Base-by-base conservation (phyloP, 2,888 invertebrate species). In the Neoaliturus tenellus region DNA sequence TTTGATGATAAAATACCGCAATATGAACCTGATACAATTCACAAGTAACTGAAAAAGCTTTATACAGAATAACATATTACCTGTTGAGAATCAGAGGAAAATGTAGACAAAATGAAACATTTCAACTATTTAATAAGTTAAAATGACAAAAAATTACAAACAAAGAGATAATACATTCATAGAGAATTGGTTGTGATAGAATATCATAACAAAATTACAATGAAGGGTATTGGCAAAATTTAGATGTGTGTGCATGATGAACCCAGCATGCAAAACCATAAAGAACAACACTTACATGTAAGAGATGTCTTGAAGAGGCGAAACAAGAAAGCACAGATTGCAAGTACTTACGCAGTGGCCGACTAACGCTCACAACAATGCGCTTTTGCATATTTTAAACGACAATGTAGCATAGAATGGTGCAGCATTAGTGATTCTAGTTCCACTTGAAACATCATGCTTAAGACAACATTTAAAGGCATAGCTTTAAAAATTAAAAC, bases 251-350 rank as follows among this genome's bases (percentile, higher is more conserved):
- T 62, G 62, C 62, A 14, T 25, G 14, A 14, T 28, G 31, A 62
- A 62, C 62, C 62, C 62, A 62, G 62, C 62, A 62, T 28, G 62
- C 62, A 62, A 62, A 23, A 51, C 17, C 23, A 23, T 51, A 23
- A 51, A 25, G 28, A 62, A 62, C 28, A 62, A 62, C 62, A 62
- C 62, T 62, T 62, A 62, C 62, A 28, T 31, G 14, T 51, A 51
- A 51, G 31, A 62, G 31, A 62, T 62, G 62, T 62, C 28, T 31
- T 62, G 62, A 62, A 62, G 62, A 62, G 25, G 62, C 62, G 55
- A 62, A 31, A 28, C 28, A 62, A 62, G 62, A 62, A 62, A 62
- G 62, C 62, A 62, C 62, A 62, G 62, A 14, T 62, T 28, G 62
- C 62, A 20, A 62, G 31, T 62, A 62, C 62, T 62, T 62, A 62